phyloP scores from a whole-genome alignment of 2,888 invertebrate species.

The Bembecia ichneumoniformis region DNA sequence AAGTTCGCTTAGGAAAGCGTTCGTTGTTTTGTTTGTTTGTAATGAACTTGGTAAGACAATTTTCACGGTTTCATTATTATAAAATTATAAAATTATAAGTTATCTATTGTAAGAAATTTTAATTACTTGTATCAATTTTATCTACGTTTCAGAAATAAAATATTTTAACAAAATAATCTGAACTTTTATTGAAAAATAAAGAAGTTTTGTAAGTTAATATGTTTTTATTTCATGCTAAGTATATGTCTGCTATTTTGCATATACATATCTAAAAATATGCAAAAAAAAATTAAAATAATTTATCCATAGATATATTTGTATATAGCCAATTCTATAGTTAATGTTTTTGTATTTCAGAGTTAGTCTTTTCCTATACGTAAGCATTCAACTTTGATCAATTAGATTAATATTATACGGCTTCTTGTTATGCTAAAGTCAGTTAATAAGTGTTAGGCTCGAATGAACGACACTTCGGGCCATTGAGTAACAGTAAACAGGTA shows the following conservation, averaged over 20 bases:
- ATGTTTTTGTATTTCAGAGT: not conserved
- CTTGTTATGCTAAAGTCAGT: constrained; percentile 36
- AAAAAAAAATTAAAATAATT: no score
- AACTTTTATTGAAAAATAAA: constrained; percentile 12
- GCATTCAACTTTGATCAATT: constrained; percentile 41
- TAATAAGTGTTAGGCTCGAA: constrained; percentile 30
- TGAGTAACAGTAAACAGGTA: not conserved
- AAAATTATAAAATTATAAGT: constrained; percentile 65
- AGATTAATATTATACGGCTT: constrained; percentile 61
- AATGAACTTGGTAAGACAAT: constrained; percentile 58
- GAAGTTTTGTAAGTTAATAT: no score
- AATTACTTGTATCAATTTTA: constrained; percentile 73
- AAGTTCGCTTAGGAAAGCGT: constrained; percentile 42
- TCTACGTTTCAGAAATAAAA: constrained; percentile 72
- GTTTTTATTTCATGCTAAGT: no score
- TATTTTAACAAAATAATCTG: constrained; percentile 60
- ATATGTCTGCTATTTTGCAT: no score
- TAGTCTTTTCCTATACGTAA: constrained; percentile 12
- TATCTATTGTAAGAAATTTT: constrained; percentile 64
- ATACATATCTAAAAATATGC: no score
- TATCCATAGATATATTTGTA: no score
- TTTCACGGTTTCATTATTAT: constrained; percentile 66
- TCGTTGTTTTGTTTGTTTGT: constrained; percentile 39
- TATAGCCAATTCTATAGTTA: no score
- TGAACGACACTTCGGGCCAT: constrained; percentile 16